Percentiles rank a stretch among this genome's conserved stretches.
Conservation (phyloP, 2,797 vertebrate species). For the Trachurus trachurus region DNA sequence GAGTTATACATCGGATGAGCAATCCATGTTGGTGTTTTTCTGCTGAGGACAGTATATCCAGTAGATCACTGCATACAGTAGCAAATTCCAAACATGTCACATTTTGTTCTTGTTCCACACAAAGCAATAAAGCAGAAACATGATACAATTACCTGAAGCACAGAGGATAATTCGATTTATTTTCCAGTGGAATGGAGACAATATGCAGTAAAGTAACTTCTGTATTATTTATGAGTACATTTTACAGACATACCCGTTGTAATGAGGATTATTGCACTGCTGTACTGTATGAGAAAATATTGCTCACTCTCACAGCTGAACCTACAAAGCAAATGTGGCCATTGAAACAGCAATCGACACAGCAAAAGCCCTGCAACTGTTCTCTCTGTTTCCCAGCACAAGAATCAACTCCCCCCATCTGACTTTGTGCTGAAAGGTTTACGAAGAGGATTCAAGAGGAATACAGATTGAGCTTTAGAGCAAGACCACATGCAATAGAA, state of each 20-base stretch:
- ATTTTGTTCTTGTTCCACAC: not conserved
- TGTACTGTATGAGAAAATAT: conserved; percentile 18
- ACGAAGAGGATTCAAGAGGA: conserved; percentile 2
- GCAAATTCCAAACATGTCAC: not conserved
- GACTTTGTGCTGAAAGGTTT: not conserved
- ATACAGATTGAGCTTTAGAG: conserved; percentile 12
- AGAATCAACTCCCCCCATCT: not conserved
- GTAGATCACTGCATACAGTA: not conserved
- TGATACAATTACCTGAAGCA: not conserved
- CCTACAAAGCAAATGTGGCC: not conserved
- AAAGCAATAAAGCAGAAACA: not conserved
- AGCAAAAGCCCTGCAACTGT: conserved; percentile 2
- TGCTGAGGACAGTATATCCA: not conserved
- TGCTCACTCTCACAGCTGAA: conserved; percentile 14
- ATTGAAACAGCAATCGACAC: not conserved
- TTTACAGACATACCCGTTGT: not conserved
- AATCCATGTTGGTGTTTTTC: not conserved
- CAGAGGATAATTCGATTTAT: not conserved
- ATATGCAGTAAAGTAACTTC: not conserved
- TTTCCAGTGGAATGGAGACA: not conserved
- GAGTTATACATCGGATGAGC: not conserved
- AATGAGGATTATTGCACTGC: not conserved
- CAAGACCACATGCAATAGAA: not conserved
- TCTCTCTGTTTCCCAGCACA: not conserved
- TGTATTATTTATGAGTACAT: conserved; percentile 19